Base-by-base conservation (phyloP, 2,797 vertebrate genomes). In the Rhabdophis nuchalis region DNA sequence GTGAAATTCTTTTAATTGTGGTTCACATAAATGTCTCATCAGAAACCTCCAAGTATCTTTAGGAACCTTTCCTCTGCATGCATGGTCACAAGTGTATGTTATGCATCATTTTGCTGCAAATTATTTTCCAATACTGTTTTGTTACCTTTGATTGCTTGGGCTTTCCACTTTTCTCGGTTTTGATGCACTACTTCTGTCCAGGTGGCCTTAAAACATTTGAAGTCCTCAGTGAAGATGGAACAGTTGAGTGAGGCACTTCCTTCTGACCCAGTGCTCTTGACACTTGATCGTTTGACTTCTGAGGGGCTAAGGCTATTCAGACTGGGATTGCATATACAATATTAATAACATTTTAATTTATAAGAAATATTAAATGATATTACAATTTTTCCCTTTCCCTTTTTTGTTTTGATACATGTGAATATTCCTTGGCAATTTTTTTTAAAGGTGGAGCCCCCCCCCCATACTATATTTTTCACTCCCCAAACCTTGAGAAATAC, bases 81-180 rank as follows among this genome's bases (percentile, higher is more conserved):
- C 53, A 85, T 50, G 25, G 13, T 14, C 32, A 89, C 2, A 13
- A 36, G 36, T 53, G 20, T 11, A n/a, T 12, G 20, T 11, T 32
- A 41, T 52, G 14, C 56, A 46, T 18, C 58, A 94, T 90, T 90
- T 92, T 90, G 54, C 88, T 85, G n/a, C 16, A 52, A 93, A 92
- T 94, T 57, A 27, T 56, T 92, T 90, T 87, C 50, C 93, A 93
- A 16, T 27, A 88, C 29, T 52, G 4, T 36, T 90, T 97, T 93
- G 5, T 97, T 97, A 99, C 99, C 99, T 98, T 98, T 98, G 91
- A 97, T 96, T 86, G 98, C 98, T 95, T 98, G 98, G 0, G 97
- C 95, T 96, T 98, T 99, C 99, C 99, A 99, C 88, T 97, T 98
- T 92, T 99, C 98, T 89, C 98, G 97, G 96, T 99, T 99, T 95